Evolutionary conservation across 2,113 vertebrate species (phyloP).

Genomic region (Tragelaphus scriptus): DNA sequence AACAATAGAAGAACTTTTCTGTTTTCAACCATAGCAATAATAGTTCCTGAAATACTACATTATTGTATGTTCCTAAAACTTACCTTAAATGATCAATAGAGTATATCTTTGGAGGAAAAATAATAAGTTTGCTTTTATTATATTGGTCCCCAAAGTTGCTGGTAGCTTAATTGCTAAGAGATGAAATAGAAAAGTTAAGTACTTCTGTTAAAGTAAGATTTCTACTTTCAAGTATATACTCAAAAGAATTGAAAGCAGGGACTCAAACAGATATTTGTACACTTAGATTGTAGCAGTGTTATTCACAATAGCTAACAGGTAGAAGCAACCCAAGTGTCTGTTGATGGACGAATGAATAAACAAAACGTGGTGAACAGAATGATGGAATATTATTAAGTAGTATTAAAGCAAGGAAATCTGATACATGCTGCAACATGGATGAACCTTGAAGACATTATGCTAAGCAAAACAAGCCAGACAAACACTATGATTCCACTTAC

Average conservation of each 20-base stretch:
- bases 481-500: neutral
- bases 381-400: neutral
- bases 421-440: accelerated
- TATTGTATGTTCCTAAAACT: neutral
- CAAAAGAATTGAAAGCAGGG: neutral
- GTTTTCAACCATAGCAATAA: neutral
- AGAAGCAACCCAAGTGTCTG: neutral
- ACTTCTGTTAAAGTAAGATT: neutral
- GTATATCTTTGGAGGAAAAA: neutral
- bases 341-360: neutral
- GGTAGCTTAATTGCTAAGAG: neutral
- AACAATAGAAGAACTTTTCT: neutral
- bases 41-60: neutral
- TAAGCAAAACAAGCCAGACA: neutral
- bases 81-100: neutral
- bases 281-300: neutral
- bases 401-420: neutral
- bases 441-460: neutral
- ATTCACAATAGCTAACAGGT: neutral
- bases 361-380: too few relatives aligned
- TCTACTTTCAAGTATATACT: neutral
- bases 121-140: neutral
- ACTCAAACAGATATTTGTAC: neutral
- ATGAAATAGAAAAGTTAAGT: neutral
- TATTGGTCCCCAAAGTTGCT: neutral